Percentiles rank a stretch among this genome's conserved stretches.
Evolutionary conservation across 2,888 invertebrate genomes (phyloP).

Genomic region (Carcina quercana): DNA sequence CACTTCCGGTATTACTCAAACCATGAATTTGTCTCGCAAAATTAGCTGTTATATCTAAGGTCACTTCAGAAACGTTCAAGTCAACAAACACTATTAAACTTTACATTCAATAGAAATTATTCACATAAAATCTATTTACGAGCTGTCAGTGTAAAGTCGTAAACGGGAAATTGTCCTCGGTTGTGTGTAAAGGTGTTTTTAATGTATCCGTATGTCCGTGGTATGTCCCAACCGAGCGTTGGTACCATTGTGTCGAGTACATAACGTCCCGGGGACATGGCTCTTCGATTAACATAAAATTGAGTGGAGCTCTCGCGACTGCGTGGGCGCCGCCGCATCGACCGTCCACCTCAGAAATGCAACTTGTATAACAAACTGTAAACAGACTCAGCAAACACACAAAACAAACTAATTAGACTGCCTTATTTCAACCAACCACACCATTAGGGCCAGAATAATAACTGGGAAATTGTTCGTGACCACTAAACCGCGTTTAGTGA

Average conservation of each 20-base stretch:
- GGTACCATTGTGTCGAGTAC: constrained; percentile 31
- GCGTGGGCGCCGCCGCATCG: constrained; percentile 58
- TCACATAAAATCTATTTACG: constrained; percentile 60
- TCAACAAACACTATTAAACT: no score
- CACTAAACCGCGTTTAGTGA: constrained; percentile 45
- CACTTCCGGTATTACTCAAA: no score
- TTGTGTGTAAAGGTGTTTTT: constrained; percentile 52
- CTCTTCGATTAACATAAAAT: constrained; percentile 74
- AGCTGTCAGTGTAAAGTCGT: constrained; percentile 57
- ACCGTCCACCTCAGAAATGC: constrained; percentile 22
- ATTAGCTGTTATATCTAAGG: no score
- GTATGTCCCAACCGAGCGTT: constrained; percentile 43
- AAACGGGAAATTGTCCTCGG: constrained; percentile 62
- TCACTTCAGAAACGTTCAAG: no score
- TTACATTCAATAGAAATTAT: constrained; percentile 46
- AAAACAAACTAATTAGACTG: constrained; percentile 20
- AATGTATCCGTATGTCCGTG: constrained; percentile 35
- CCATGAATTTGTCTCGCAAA: no score
- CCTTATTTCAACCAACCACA: constrained; percentile 10
- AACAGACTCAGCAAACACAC: constrained; percentile 10
- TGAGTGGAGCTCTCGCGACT: constrained; percentile 36
- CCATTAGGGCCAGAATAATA: constrained; percentile 23
- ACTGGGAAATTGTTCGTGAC: constrained; percentile 36
- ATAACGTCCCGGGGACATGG: constrained; percentile 53
- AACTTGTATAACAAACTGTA: constrained; percentile 14